These are phyloP conservation scores for Menidia beryllina DNA, from an alignment of 2,113 vertebrate genomes.

Conservation along the genomic window DNA sequence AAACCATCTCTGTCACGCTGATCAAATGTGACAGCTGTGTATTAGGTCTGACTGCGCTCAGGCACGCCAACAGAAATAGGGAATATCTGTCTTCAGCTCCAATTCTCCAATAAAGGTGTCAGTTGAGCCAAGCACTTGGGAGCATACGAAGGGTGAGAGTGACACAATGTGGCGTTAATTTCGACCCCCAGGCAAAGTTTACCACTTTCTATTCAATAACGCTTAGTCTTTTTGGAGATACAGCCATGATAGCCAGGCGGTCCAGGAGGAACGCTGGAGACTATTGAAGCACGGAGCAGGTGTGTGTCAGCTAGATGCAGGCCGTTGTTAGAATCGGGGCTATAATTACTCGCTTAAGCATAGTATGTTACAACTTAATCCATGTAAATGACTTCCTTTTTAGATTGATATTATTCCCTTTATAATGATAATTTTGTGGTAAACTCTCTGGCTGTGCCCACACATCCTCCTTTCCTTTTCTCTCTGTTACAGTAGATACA, in stretches of 20 bases:
- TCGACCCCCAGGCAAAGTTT: constrained; percentile 58
- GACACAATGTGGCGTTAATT: constrained; percentile 72
- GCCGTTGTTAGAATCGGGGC: too few relatives aligned
- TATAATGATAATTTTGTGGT: too few relatives aligned
- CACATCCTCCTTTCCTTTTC: too few relatives aligned
- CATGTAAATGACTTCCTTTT: too few relatives aligned
- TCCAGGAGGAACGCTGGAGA: constrained; percentile 50
- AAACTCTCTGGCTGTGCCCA: too few relatives aligned
- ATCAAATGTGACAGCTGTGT: constrained; percentile 80
- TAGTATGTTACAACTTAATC: too few relatives aligned
- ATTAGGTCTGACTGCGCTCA: constrained; percentile 60
- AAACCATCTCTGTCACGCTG: constrained; percentile 66
- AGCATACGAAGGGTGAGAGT: constrained; percentile 65
- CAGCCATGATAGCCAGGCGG: constrained; percentile 43
- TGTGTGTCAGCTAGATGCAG: constrained; percentile 21
- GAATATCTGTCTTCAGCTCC: constrained; percentile 70
- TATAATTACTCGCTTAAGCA: too few relatives aligned
- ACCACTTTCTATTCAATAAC: constrained; percentile 76
- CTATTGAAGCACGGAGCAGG: constrained; percentile 53
- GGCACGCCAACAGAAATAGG: constrained; percentile 46
- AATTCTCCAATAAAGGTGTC: constrained; percentile 71
- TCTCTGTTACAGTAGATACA: too few relatives aligned
- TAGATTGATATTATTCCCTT: too few relatives aligned
- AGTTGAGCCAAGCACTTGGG: constrained; percentile 34
- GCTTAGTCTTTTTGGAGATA: constrained; percentile 65